These are phyloP conservation scores for Mohoua ochrocephala DNA, from an alignment of 2,113 vertebrate genomes.

Conservation along the genomic window DNA sequence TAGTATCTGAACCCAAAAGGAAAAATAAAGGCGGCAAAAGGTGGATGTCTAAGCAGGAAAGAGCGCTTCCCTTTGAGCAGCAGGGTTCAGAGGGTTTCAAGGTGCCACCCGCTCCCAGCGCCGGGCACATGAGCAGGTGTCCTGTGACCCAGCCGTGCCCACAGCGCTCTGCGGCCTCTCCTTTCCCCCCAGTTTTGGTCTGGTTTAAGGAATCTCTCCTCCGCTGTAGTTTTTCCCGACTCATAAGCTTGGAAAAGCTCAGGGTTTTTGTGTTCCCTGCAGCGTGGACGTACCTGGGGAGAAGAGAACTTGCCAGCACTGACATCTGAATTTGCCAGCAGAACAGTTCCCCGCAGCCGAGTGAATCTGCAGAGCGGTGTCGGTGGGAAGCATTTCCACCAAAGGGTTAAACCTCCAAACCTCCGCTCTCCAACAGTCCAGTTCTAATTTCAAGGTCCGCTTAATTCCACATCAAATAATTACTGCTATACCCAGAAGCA, in stretches of 20 bases:
- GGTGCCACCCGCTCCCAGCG: accelerated
- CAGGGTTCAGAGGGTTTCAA: not conserved
- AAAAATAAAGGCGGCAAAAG: not conserved
- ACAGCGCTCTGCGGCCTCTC: not conserved
- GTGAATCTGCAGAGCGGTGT: not conserved
- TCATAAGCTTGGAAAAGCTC: not conserved
- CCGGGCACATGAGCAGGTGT: accelerated
- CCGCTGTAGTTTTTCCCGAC: accelerated
- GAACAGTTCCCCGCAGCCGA: not conserved
- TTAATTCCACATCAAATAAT: conserved; percentile 97
- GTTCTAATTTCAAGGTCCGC: conserved; percentile 99
- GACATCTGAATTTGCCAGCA: conserved; percentile 42
- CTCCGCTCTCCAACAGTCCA: conserved; percentile 76
- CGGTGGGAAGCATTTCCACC: conserved; percentile 58
- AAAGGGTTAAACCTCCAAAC: conserved; percentile 73
- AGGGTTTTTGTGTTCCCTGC: not conserved
- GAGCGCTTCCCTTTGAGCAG: not conserved
- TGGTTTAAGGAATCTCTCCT: not conserved
- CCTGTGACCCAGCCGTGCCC: not conserved
- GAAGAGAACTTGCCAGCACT: not conserved
- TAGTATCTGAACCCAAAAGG: not conserved
- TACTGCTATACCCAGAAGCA: conserved; percentile 88
- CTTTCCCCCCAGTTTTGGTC: not conserved
- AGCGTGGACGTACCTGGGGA: not conserved
- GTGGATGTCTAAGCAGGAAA: not conserved